phyloP scores from a whole-genome alignment of 2,113 vertebrate species.

The Hippocampus zosterae region DNA sequence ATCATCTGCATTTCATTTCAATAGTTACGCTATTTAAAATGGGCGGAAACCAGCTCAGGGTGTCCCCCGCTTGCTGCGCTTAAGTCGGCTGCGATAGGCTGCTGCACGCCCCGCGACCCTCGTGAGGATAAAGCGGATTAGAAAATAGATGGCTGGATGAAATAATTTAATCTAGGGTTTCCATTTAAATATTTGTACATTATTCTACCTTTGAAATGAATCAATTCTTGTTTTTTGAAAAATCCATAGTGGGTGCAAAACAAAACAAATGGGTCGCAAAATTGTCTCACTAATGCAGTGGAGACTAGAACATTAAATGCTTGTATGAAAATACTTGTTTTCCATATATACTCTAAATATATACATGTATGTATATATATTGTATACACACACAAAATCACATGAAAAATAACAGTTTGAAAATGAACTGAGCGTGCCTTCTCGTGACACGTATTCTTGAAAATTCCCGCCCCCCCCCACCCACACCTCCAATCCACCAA shows the following conservation, averaged over 20 bases:
- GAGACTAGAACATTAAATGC: neutral
- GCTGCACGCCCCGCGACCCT: too few species aligned
- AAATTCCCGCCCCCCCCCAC: neutral
- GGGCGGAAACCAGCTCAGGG: too few species aligned
- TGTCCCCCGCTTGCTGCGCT: too few species aligned
- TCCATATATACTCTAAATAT: neutral
- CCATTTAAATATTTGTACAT: too few species aligned
- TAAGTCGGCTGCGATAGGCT: too few species aligned
- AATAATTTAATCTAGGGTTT: too few species aligned
- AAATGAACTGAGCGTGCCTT: neutral
- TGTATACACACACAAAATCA: neutral
- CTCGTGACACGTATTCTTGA: neutral
- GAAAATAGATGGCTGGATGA: too few species aligned
- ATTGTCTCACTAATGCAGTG: neutral
- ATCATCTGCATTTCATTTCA: neutral
- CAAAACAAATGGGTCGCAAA: neutral
- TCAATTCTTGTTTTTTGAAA: neutral
- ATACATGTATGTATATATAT: neutral
- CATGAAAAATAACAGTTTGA: neutral
- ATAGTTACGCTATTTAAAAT: too few species aligned
- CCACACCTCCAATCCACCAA: neutral
- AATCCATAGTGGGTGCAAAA: neutral
- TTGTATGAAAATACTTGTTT: neutral
- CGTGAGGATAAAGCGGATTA: too few species aligned
- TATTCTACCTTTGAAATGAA: too few species aligned